Base-by-base conservation (phyloP, 1,140 invertebrate genomes). In the Pantala flavescens region DNA sequence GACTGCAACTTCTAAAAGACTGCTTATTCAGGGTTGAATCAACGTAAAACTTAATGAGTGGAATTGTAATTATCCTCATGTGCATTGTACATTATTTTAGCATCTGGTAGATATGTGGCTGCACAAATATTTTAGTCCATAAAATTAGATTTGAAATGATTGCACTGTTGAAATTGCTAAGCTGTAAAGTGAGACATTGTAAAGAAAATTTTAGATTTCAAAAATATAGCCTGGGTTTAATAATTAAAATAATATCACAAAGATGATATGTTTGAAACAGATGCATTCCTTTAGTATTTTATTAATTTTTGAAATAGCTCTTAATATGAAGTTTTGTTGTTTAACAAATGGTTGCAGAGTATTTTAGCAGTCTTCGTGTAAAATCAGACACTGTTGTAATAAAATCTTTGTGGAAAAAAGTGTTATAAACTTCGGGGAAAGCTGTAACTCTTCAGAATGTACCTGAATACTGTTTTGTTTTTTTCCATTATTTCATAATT, bases 1-100 rank as follows among this genome's bases (percentile, higher is more conserved):
- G 49, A 63, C 49, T 63, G 49, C 49, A 63, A 63, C 49, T 63
- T 63, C n/a, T 63, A 63, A 63, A n/a, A 63, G 49, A 63, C 49
- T 63, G 49, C 49, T 7, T 63, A 14, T 63, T 63, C 49, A 63
- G 49, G 49, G 49, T 63, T 63, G 49, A 63, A 12, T 63, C 3
- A 63, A 7, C 3, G 5, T 7, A 63, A 16, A 63, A 21, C 49
- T 19, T 63, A 7, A 19, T 7, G 5, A 63, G 14, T 63, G 12
- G 12, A 63, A 7, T 7, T 63, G 49, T 63, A 63, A 63, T 63
- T 19, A 63, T 14, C 49, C n/a, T 16, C 49, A 16, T 63, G 49
- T 63, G n/a, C 49, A 63, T 63, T 19, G 49, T 63, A 19, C n/a
- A 63, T 19, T 63, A 63, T 63, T 16, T 7, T 63, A 63, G 3